Percentiles rank a stretch among this genome's conserved stretches.
Conservation (phyloP, 2,113 vertebrate species). For the Pollimyrus isidori region DNA sequence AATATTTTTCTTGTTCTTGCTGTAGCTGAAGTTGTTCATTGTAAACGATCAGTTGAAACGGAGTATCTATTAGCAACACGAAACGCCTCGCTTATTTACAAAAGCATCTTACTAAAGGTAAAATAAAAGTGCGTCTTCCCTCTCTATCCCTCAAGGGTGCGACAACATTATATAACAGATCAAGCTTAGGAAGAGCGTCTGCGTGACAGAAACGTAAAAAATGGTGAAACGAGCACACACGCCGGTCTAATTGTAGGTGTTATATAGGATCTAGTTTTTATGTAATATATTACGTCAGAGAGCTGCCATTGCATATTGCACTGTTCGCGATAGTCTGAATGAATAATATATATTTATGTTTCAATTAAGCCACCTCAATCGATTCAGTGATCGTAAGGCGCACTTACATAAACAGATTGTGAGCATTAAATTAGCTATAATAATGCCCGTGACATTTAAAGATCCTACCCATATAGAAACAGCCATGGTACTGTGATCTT, state of each 20-base stretch:
- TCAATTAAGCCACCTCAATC: not conserved
- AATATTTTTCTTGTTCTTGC: not conserved
- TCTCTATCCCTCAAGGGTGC: not conserved
- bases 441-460: not conserved
- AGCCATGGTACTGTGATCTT: not conserved
- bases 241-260: not conserved
- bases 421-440: not conserved
- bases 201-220: not conserved
- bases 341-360: not conserved
- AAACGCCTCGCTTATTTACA: not conserved
- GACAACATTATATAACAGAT: conserved; percentile 4
- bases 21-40: not conserved
- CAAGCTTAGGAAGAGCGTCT: not conserved
- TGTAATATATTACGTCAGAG: conserved; percentile 6
- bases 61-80: not conserved
- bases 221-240: not conserved
- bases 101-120: not conserved
- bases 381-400: not conserved
- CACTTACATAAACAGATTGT: not conserved
- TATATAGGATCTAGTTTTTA: not conserved
- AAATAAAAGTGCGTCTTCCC: not conserved
- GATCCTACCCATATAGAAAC: not conserved
- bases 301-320: not conserved
- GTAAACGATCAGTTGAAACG: not conserved
- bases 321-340: not conserved